A percentile compares a stretch with the other conserved stretches of the same genome.
Evolutionary conservation across 1,140 invertebrate species (phyloP).

Genomic region (Drosophila lowei): DNA sequence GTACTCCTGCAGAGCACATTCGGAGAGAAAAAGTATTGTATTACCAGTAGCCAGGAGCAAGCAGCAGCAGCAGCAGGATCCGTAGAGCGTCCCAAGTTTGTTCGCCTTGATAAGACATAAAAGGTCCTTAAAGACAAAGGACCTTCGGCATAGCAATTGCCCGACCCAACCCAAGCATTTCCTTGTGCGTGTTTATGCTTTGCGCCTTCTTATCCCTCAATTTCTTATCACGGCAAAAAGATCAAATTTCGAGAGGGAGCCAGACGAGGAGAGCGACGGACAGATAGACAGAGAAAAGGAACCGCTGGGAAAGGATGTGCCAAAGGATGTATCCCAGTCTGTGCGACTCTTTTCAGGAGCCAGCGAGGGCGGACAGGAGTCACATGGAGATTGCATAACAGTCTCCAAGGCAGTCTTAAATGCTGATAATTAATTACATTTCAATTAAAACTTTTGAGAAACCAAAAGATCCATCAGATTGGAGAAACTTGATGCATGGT

Average conservation of each 20-base stretch:
- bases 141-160: slow-evolving; percentile 29
- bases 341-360: neutral
- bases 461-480: neutral
- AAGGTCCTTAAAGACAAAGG: slow-evolving; percentile 62
- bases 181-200: slow-evolving; percentile 48
- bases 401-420: too few species aligned
- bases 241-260: slow-evolving; percentile 58
- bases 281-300: slow-evolving; percentile 15
- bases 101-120: slow-evolving; percentile 62
- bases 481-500: too few species aligned
- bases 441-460: too few species aligned
- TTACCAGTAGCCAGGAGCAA: slow-evolving; percentile 36
- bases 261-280: neutral
- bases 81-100: slow-evolving; percentile 41
- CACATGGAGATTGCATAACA: slow-evolving; percentile 9
- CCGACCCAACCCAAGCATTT: slow-evolving; percentile 29
- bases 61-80: slow-evolving; percentile 5
- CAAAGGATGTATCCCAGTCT: slow-evolving; percentile 16
- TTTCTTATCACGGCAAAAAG: slow-evolving; percentile 65
- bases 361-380: slow-evolving; percentile 26
- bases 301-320: slow-evolving; percentile 47
- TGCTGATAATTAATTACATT: too few species aligned
- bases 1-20: slow-evolving; percentile 1
- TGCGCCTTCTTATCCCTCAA: slow-evolving; percentile 12
- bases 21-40: slow-evolving; percentile 59